phyloP scores from a whole-genome alignment of 1,140 invertebrate species.

The Bombus waltoni region DNA sequence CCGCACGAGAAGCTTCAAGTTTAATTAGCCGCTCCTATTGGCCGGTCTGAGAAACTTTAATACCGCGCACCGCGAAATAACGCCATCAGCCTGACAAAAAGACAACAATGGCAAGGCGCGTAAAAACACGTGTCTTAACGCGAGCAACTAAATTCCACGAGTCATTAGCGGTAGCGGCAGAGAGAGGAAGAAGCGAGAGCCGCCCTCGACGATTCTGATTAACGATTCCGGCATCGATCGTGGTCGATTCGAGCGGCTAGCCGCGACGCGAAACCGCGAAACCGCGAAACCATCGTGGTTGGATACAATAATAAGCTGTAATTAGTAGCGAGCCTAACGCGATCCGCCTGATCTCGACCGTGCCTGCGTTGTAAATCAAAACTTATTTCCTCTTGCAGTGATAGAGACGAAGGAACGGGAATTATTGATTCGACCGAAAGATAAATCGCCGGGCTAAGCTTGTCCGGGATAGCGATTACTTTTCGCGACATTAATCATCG shows the following conservation, averaged over 20 bases:
- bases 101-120: background rate
- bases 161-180: background rate
- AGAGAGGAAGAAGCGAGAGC: background rate
- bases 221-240: slow-evolving; percentile 31
- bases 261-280: slow-evolving; percentile 12
- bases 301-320: slow-evolving; percentile 36
- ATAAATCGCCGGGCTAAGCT: slow-evolving; percentile 25
- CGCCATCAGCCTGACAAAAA: background rate
- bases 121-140: background rate
- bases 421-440: slow-evolving; percentile 6
- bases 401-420: background rate
- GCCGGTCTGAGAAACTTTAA: background rate
- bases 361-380: slow-evolving; percentile 28
- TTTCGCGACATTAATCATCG: slow-evolving; percentile 30
- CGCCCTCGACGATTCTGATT: background rate
- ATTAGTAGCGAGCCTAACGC: slow-evolving; percentile 45
- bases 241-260: no score
- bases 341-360: background rate
- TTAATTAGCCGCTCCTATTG: background rate
- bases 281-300: background rate
- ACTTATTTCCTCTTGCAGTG: background rate
- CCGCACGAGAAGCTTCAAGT: no score
- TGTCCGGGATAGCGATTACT: slow-evolving; percentile 16
- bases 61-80: background rate
- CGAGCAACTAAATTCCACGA: slow-evolving; percentile 2